phyloP scores from a whole-genome alignment of 1,140 invertebrate genomes.

The Leptopilina clavipes region DNA sequence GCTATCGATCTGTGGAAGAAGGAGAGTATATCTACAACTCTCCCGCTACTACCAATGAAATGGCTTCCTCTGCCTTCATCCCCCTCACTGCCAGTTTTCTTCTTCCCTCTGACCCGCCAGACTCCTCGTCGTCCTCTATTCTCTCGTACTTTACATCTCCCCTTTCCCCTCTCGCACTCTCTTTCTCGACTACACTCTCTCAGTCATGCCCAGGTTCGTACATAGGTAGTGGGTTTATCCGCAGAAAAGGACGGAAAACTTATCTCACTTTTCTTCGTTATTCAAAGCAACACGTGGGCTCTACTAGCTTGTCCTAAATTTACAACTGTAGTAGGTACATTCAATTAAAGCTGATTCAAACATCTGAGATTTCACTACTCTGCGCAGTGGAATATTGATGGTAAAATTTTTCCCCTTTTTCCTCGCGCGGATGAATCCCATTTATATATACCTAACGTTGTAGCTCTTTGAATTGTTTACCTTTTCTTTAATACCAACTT shows the following conservation, averaged over 20 bases:
- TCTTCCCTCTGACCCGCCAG: slow-evolving; percentile 1
- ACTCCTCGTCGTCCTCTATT: not conserved
- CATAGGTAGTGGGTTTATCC: slow-evolving; percentile 4
- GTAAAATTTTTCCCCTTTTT: no score
- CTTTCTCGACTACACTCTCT: not conserved
- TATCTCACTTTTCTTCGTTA: slow-evolving; percentile 21
- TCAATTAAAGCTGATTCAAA: slow-evolving; percentile 5
- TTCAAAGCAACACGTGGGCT: slow-evolving; percentile 11
- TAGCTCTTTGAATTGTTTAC: no score
- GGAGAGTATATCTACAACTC: slow-evolving; percentile 24
- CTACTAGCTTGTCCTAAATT: slow-evolving; percentile 17
- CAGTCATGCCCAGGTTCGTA: slow-evolving; percentile 25
- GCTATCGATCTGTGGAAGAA: slow-evolving; percentile 52
- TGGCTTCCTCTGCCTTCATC: slow-evolving; percentile 28
- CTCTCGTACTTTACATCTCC: slow-evolving; percentile 14
- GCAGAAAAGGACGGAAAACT: slow-evolving; percentile 23
- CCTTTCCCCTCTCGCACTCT: not conserved
- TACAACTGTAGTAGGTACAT: not conserved
- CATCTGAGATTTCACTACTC: not conserved
- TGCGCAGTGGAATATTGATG: not conserved
- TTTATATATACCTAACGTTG: no score
- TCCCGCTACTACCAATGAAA: not conserved
- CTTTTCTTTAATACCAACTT: no score
- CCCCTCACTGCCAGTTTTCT: slow-evolving; percentile 15
- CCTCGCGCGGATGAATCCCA: no score